Evolutionary conservation across 2,888 invertebrate genomes (phyloP).

Genomic region (Nebria salina): DNA sequence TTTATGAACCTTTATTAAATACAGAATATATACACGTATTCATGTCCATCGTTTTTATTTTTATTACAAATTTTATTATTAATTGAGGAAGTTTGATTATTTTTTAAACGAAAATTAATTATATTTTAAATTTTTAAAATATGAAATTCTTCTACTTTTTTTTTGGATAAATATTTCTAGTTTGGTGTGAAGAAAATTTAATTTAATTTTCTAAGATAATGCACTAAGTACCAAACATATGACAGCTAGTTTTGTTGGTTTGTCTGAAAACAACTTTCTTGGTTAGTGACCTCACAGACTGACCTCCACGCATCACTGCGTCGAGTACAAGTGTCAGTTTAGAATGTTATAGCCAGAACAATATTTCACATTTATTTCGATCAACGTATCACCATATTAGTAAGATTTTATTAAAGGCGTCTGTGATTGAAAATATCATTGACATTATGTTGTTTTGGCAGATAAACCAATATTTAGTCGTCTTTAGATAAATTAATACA

Average conservation of each 20-base stretch:
- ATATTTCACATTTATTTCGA: constrained; percentile 24
- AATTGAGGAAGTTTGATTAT: too few relatives aligned
- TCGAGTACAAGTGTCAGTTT: constrained; percentile 28
- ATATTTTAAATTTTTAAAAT: too few relatives aligned
- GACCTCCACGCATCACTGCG: constrained; percentile 44
- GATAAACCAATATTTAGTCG: background rate
- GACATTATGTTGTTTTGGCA: background rate
- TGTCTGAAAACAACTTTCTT: constrained; percentile 38
- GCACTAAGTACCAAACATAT: constrained; percentile 19
- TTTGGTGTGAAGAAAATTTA: background rate
- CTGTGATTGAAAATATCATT: background rate
- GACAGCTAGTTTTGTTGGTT: constrained; percentile 12
- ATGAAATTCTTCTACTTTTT: too few relatives aligned
- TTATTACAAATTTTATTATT: too few relatives aligned
- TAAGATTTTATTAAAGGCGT: constrained; percentile 29
- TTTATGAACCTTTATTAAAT: background rate
- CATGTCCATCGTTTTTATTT: too few relatives aligned
- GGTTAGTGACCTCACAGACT: constrained; percentile 41
- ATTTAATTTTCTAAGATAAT: background rate
- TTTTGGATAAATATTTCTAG: too few relatives aligned
- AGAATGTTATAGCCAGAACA: constrained; percentile 30
- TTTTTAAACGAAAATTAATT: too few relatives aligned
- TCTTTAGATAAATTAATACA: too few relatives aligned
- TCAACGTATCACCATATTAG: constrained; percentile 22
- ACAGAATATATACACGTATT: background rate